phyloP scores from a whole-genome alignment of 2,888 invertebrate genomes.

The Monochamus alternatus region DNA sequence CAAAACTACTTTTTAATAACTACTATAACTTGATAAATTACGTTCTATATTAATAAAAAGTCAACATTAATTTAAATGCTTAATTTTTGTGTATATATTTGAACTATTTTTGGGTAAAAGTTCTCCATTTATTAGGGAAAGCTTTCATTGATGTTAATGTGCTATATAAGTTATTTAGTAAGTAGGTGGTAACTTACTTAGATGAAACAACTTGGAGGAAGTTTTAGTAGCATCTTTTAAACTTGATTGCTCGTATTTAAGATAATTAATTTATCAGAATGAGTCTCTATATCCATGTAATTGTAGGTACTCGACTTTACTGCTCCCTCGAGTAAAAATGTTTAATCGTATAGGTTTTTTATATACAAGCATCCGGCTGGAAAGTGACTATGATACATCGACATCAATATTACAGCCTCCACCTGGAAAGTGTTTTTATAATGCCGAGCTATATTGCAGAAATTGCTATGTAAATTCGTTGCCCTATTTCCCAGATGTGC shows the following conservation, averaged over 20 bases:
- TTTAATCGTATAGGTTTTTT: slow-evolving; percentile 17
- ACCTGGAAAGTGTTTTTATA: slow-evolving; percentile 14
- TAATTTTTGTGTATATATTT: too few species aligned
- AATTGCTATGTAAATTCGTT: not conserved
- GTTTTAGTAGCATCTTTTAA: too few species aligned
- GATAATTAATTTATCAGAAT: slow-evolving; percentile 24
- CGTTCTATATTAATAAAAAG: too few species aligned
- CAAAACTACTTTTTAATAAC: too few species aligned
- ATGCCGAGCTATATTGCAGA: not conserved
- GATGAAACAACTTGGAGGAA: too few species aligned
- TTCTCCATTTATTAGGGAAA: too few species aligned
- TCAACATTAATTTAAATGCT: too few species aligned
- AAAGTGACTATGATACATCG: not conserved
- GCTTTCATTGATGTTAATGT: too few species aligned
- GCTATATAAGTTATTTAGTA: too few species aligned
- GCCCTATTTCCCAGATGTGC: not conserved
- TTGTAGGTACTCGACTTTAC: slow-evolving; percentile 4
- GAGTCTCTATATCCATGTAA: not conserved
- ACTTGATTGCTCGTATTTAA: not conserved
- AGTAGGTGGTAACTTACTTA: too few species aligned
- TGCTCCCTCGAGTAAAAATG: slow-evolving; percentile 9
- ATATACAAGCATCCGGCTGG: not conserved
- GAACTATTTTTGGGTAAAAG: too few species aligned
- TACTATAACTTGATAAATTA: too few species aligned
- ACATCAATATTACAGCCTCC: slow-evolving; percentile 1